phyloP scores from a whole-genome alignment of 2,888 invertebrate genomes.

The Drosophila rubida region DNA sequence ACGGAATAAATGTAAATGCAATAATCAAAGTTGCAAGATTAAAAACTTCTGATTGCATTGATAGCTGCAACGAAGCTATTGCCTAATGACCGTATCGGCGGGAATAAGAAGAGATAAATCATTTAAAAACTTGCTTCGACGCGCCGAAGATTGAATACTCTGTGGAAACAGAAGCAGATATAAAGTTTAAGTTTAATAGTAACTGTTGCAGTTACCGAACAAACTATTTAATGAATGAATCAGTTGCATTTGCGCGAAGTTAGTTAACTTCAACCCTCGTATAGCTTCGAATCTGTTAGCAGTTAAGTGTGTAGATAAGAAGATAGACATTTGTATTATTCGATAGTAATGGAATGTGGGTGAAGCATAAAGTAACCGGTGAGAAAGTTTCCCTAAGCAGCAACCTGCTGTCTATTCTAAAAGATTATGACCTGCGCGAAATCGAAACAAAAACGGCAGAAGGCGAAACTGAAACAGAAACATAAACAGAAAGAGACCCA shows the following conservation, averaged over 20 bases:
- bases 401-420: slow-evolving; percentile 19
- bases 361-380: not conserved
- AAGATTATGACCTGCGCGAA: slow-evolving; percentile 15
- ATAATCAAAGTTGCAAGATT: not conserved
- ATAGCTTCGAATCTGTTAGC: too few species aligned
- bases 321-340: too few species aligned
- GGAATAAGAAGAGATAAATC: not conserved
- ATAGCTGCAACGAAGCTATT: not conserved
- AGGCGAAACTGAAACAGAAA: slow-evolving; percentile 14
- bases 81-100: not conserved
- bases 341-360: not conserved
- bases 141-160: not conserved
- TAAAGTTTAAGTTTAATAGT: too few species aligned
- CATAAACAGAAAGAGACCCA: slow-evolving; percentile 15
- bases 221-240: too few species aligned
- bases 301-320: too few species aligned
- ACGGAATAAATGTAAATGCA: slow-evolving; percentile 9
- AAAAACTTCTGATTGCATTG: not conserved
- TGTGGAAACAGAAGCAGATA: not conserved
- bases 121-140: not conserved
- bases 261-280: too few species aligned
- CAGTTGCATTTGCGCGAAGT: too few species aligned
- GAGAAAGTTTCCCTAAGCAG: slow-evolving; percentile 24
- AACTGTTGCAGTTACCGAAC: too few species aligned
- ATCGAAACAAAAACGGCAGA: slow-evolving; percentile 6